These are phyloP conservation scores for Toxonevra muliebris DNA, from an alignment of 2,888 invertebrate genomes.

Conservation along the genomic window DNA sequence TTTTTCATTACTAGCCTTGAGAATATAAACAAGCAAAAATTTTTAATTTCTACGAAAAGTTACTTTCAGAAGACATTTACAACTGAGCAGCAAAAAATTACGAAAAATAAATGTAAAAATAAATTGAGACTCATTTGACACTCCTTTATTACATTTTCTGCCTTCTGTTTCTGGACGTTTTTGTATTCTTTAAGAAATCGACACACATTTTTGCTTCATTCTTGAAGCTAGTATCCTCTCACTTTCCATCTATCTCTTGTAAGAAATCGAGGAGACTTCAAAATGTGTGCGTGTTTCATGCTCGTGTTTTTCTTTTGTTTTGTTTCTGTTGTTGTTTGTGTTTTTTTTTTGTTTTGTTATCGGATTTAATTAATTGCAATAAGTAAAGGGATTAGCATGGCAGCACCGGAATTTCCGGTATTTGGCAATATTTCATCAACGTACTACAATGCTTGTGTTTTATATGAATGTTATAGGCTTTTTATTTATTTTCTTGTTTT, in stretches of 20 bases:
- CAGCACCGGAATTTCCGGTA: conserved; percentile 57
- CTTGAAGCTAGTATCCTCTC: too few relatives aligned
- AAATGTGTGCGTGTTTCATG: background rate
- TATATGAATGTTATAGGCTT: too few relatives aligned
- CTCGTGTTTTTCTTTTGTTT: conserved; percentile 3
- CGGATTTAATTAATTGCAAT: conserved; percentile 61
- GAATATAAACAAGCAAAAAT: too few relatives aligned
- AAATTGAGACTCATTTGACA: conserved; percentile 30
- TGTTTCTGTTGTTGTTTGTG: background rate
- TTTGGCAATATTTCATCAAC: conserved; percentile 52
- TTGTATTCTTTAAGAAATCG: too few relatives aligned
- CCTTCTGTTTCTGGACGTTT: background rate
- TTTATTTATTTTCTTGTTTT: conserved; percentile 12
- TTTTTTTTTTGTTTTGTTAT: conserved; percentile 37
- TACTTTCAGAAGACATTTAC: background rate
- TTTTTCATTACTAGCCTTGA: too few relatives aligned
- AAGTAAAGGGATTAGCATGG: conserved; percentile 58
- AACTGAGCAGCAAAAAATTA: background rate
- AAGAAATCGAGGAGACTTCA: background rate
- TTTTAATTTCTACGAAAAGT: background rate
- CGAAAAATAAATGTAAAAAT: conserved; percentile 29
- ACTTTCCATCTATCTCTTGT: too few relatives aligned
- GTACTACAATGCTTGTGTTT: background rate
- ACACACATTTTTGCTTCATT: too few relatives aligned
- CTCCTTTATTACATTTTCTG: conserved; percentile 21